phyloP scores from a whole-genome alignment of 2,113 vertebrate genomes.

The Podarcis muralis region DNA sequence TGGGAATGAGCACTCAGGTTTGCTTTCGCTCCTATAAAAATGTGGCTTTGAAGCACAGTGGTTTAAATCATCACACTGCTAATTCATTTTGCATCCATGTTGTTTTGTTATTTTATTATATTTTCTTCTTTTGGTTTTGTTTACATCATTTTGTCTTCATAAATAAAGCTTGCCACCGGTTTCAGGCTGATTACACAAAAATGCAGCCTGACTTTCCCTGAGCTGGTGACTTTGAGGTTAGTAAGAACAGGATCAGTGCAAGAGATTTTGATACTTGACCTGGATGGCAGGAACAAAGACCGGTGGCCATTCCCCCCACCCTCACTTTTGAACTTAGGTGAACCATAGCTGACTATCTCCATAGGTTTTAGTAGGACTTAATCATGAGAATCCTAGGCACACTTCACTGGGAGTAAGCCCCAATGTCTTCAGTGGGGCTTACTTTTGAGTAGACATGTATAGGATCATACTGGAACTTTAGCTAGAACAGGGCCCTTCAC shows the following conservation, averaged over 20 bases:
- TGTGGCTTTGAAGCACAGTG: neutral
- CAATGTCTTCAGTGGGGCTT: too few species aligned
- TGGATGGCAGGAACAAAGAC: too few species aligned
- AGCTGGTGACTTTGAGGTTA: neutral
- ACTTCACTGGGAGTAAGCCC: too few species aligned
- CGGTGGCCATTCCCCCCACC: too few species aligned
- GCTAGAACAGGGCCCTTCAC: neutral
- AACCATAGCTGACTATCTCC: neutral
- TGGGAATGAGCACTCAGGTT: neutral
- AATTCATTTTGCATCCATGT: neutral
- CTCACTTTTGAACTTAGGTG: neutral
- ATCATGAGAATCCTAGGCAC: neutral
- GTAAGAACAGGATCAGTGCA: neutral
- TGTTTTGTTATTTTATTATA: neutral
- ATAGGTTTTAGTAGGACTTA: neutral
- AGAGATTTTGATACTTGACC: too few species aligned
- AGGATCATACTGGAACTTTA: neutral
- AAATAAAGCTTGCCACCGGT: neutral
- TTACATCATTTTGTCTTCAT: conserved; percentile 5
- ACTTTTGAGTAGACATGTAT: too few species aligned
- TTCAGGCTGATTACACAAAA: neutral
- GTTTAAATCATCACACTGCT: neutral
- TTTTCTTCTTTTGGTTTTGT: neutral
- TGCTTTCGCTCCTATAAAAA: neutral
- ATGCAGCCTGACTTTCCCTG: neutral